phyloP scores from a whole-genome alignment of 1,140 invertebrate species.

The Papilio helenus region DNA sequence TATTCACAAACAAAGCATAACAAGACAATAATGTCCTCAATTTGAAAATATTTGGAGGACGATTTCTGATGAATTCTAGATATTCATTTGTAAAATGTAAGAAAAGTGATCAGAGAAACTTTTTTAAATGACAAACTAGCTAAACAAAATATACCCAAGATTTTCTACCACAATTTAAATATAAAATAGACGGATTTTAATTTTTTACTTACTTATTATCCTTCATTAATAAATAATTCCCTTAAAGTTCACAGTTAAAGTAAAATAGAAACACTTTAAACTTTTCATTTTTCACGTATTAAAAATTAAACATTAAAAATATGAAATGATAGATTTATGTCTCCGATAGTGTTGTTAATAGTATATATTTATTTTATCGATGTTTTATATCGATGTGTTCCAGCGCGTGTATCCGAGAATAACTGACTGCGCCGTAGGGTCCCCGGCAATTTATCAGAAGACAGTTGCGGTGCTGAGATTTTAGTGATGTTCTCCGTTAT shows the following conservation, averaged over 20 bases:
- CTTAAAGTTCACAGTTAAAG: neutral
- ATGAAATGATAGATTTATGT: neutral
- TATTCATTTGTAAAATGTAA: no score
- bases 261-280: conserved; percentile 8
- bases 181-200: neutral
- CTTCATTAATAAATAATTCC: conserved; percentile 28
- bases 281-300: conserved; percentile 9
- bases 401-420: conserved; percentile 42
- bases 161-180: no score
- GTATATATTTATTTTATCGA: conserved; percentile 54
- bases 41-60: neutral
- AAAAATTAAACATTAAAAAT: neutral
- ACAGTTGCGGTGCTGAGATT: conserved; percentile 46
- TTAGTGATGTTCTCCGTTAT: conserved; percentile 60
- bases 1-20: neutral
- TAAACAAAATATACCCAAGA: neutral
- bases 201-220: conserved; percentile 5
- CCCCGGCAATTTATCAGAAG: conserved; percentile 61
- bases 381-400: conserved; percentile 43
- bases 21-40: neutral
- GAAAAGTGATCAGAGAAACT: neutral
- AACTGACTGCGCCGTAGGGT: conserved; percentile 53
- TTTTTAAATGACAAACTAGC: neutral
- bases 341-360: conserved; percentile 48
- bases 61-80: neutral